These are phyloP conservation scores for Aegotheles bennettii DNA, from an alignment of 2,113 vertebrate species.

Conservation along the genomic window DNA sequence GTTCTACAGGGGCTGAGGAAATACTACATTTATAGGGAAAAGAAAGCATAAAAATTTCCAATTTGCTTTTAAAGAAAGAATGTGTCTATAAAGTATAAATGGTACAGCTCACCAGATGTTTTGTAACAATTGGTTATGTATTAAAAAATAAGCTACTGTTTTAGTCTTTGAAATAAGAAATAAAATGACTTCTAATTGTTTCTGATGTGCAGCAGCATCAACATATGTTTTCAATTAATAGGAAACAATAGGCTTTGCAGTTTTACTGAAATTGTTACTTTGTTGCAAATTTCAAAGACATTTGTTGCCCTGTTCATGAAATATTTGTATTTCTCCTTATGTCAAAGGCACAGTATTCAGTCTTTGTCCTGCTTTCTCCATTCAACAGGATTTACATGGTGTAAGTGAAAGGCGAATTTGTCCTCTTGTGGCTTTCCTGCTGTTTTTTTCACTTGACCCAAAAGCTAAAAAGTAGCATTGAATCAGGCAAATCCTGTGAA, in stretches of 20 bases:
- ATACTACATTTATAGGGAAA: conserved; percentile 54
- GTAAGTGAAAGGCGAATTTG: conserved; percentile 45
- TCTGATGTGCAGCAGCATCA: conserved; percentile 55
- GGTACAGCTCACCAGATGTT: conserved; percentile 74
- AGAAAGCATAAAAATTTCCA: conserved; percentile 73
- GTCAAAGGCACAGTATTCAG: conserved; percentile 45
- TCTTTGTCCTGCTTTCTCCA: conserved; percentile 36
- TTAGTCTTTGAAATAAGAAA: conserved; percentile 67
- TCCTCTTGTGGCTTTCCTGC: conserved; percentile 49
- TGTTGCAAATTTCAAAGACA: conserved; percentile 63
- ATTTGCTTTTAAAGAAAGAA: conserved; percentile 73
- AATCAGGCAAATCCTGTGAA: conserved; percentile 26
- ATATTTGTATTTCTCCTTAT: conserved; percentile 53
- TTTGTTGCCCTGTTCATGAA: conserved; percentile 53
- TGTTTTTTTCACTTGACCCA: conserved; percentile 54
- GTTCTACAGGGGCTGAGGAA: conserved; percentile 38
- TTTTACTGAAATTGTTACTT: conserved; percentile 64
- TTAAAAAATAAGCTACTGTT: conserved; percentile 74
- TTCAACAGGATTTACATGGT: conserved; percentile 23
- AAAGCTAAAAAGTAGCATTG: conserved; percentile 56
- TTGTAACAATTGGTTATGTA: conserved; percentile 66
- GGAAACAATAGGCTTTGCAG: conserved; percentile 42
- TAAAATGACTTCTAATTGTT: conserved; percentile 71
- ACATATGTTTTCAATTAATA: conserved; percentile 72
- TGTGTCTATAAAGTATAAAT: conserved; percentile 71